phyloP scores from a whole-genome alignment of 2,113 vertebrate species.

The Istiophorus platypterus region DNA sequence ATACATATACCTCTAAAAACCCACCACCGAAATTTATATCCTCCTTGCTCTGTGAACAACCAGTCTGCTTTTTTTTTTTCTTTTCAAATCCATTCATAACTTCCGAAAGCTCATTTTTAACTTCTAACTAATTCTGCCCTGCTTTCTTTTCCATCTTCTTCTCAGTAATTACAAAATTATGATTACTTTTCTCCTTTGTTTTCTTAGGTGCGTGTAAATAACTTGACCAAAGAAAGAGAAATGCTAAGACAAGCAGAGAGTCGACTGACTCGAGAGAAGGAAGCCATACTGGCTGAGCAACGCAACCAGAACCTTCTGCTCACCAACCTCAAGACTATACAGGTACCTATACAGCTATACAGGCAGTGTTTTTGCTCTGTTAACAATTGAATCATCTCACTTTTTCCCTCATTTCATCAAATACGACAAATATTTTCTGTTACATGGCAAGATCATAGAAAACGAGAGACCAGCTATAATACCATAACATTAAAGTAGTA shows the following conservation, averaged over 20 bases:
- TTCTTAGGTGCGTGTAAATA: constrained; percentile 89
- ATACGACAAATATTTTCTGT: neutral
- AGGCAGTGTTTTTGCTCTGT: neutral
- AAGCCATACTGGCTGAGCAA: constrained; percentile 91
- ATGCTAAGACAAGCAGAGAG: constrained; percentile 92
- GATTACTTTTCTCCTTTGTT: neutral
- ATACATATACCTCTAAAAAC: no score
- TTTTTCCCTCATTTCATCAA: neutral
- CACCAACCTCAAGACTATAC: constrained; percentile 94
- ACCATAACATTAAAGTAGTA: neutral
- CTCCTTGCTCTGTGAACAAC: no score
- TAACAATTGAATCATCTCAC: neutral
- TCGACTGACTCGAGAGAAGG: constrained; percentile 91
- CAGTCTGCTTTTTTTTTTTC: no score
- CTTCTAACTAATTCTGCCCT: no score
- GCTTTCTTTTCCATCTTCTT: neutral
- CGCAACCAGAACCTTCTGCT: constrained; percentile 94
- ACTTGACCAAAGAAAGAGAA: constrained; percentile 94
- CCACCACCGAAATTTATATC: no score
- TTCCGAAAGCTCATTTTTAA: no score
- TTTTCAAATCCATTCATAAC: no score
- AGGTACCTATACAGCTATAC: constrained; percentile 82
- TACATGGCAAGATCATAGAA: neutral
- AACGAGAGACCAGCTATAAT: neutral
- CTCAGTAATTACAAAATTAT: neutral